phyloP scores from a whole-genome alignment of 1,140 invertebrate species.

The Uloborus diversus region DNA sequence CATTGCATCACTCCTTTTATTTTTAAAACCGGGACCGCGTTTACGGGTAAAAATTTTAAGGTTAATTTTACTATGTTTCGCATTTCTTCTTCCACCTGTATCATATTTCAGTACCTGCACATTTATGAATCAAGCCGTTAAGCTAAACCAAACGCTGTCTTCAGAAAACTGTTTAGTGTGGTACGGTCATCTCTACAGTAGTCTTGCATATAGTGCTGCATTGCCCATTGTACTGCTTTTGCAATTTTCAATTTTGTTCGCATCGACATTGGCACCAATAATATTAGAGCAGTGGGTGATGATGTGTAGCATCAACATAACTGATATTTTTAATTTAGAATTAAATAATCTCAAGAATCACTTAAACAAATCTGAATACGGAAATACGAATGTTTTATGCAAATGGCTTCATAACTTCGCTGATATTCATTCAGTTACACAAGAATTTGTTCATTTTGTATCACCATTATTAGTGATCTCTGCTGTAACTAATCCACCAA shows the following conservation, averaged over 20 bases:
- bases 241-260: background rate
- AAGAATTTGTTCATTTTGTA: background rate
- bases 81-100: background rate
- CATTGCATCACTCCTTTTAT: background rate
- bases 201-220: background rate
- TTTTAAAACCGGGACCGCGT: background rate
- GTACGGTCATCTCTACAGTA: background rate
- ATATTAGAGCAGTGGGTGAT: background rate
- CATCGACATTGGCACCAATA: background rate
- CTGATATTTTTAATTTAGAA: background rate
- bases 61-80: background rate
- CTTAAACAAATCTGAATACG: background rate
- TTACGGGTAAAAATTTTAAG: background rate
- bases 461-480: background rate
- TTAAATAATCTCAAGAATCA: background rate
- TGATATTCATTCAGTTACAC: background rate
- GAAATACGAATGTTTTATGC: background rate
- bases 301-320: background rate
- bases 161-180: background rate
- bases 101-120: background rate
- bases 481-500: background rate
- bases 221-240: background rate
- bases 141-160: too few relatives aligned
- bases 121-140: too few relatives aligned
- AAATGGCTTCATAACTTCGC: background rate